Conservation (phyloP, 2,113 vertebrate genomes). For the Corapipo altera region DNA sequence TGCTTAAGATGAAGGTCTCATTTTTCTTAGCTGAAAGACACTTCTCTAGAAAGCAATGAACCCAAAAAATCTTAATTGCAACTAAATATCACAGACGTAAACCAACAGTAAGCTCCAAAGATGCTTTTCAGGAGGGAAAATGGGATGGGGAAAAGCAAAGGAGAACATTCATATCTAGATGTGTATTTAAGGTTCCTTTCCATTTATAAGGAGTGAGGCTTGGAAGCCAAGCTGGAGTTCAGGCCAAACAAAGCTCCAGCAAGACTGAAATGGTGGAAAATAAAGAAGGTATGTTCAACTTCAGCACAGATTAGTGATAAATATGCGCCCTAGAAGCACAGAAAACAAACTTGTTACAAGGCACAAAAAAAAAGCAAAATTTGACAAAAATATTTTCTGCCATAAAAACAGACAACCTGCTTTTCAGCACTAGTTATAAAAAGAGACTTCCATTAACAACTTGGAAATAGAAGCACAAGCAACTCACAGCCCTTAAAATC, state of each 20-base stretch:
- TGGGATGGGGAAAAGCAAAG: slow-evolving; percentile 6
- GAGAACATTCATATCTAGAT: not conserved
- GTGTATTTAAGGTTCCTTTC: not conserved
- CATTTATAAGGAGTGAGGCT: not conserved
- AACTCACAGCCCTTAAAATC: not conserved
- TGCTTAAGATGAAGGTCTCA: not conserved
- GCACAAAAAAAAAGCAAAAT: not conserved
- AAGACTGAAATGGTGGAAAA: not conserved
- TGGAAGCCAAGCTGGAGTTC: not conserved
- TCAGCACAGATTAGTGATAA: not conserved
- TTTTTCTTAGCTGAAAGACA: slow-evolving; percentile 11
- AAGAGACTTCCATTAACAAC: not conserved
- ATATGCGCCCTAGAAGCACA: not conserved
- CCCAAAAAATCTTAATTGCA: slow-evolving; percentile 57
- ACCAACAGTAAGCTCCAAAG: slow-evolving; percentile 42
- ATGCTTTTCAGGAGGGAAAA: slow-evolving; percentile 50
- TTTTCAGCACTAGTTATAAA: not conserved
- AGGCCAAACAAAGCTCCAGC: not conserved
- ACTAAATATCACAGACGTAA: slow-evolving; percentile 60
- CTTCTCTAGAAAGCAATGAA: not conserved
- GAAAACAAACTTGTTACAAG: not conserved
- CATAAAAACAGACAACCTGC: not conserved
- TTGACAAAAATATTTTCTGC: not conserved
- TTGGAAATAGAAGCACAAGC: not conserved
- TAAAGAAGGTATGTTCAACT: not conserved